Evolutionary conservation across 2,888 invertebrate genomes (phyloP).

Genomic region (Neoscelio sp.): DNA sequence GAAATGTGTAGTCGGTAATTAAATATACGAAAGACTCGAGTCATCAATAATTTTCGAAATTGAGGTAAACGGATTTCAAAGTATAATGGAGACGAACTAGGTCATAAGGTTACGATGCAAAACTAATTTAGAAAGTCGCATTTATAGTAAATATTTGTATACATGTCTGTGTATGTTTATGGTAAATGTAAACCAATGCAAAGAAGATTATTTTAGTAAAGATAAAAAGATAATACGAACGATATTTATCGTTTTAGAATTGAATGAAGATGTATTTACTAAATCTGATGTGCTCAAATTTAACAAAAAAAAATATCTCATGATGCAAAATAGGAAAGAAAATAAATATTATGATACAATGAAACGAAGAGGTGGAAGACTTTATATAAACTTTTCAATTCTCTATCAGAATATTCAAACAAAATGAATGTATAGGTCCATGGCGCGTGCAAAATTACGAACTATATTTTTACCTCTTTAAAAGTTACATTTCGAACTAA

Average conservation of each 20-base stretch:
- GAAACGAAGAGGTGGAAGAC: constrained; percentile 57
- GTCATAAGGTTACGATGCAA: constrained; percentile 28
- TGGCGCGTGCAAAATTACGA: constrained; percentile 81
- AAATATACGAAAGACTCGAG: constrained; percentile 53
- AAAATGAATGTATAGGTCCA: constrained; percentile 78
- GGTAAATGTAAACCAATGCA: constrained; percentile 56
- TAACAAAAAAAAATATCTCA: constrained; percentile 73
- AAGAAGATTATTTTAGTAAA: constrained; percentile 73
- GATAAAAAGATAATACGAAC: constrained; percentile 63
- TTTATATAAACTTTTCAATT: constrained; percentile 65
- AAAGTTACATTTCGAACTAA: constrained; percentile 82
- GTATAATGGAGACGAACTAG: constrained; percentile 23
- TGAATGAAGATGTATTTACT: constrained; percentile 78
- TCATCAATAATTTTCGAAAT: constrained; percentile 31
- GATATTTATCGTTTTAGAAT: constrained; percentile 73
- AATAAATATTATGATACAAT: constrained; percentile 34
- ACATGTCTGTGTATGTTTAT: constrained; percentile 68
- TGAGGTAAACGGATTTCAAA: constrained; percentile 39
- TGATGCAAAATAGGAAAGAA: constrained; percentile 64
- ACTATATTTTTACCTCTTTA: constrained; percentile 83
- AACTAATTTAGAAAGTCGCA: constrained; percentile 52
- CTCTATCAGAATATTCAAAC: constrained; percentile 62
- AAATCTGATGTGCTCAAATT: constrained; percentile 81
- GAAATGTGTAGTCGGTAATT: not conserved
- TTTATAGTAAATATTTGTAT: constrained; percentile 65